A percentile compares a stretch with the other conserved stretches of the same genome.
Evolutionary conservation across 2,888 invertebrate species (phyloP).

Genomic region (Heliconius aoede): DNA sequence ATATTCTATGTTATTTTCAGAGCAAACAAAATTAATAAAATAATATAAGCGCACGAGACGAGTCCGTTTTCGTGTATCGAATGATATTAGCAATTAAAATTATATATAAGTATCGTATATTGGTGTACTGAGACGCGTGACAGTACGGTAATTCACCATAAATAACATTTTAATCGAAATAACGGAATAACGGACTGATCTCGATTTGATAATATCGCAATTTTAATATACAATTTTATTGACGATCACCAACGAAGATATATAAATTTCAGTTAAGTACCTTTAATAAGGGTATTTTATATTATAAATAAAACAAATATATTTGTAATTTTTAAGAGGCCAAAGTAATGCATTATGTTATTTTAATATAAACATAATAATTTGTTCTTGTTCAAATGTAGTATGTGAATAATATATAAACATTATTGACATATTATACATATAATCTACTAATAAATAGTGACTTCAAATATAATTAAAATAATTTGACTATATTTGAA

Average conservation of each 20-base stretch:
- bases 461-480: too few relatives aligned
- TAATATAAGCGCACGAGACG: constrained; percentile 38
- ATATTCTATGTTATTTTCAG: constrained; percentile 38
- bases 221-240: constrained; percentile 40
- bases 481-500: too few relatives aligned
- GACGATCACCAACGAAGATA: constrained; percentile 38
- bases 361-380: neutral
- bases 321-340: neutral
- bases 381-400: neutral
- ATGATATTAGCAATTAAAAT: neutral
- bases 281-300: neutral
- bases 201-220: constrained; percentile 42
- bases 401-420: too few relatives aligned
- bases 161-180: constrained; percentile 41
- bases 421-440: too few relatives aligned
- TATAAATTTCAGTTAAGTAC: constrained; percentile 4
- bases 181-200: constrained; percentile 46
- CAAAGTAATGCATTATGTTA: neutral
- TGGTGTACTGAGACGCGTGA: constrained; percentile 34
- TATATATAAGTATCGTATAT: constrained; percentile 6
- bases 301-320: neutral
- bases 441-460: too few relatives aligned
- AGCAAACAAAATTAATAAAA: constrained; percentile 45
- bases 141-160: constrained; percentile 33
- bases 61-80: constrained; percentile 29